These are phyloP conservation scores for Pogonomyrmex californicus DNA, from an alignment of 1,140 invertebrate genomes.

Conservation along the genomic window DNA sequence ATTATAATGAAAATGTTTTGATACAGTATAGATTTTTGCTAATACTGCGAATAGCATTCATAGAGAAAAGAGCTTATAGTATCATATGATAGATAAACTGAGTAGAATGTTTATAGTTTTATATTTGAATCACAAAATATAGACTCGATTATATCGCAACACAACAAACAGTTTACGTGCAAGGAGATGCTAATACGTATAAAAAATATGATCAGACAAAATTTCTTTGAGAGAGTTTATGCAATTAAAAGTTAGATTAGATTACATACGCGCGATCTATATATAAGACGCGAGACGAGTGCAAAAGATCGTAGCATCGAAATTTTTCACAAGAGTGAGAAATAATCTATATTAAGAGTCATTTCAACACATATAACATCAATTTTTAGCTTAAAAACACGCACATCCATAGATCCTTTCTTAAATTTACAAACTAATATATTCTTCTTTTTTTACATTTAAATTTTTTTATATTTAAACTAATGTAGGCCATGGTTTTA, in stretches of 20 bases:
- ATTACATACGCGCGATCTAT: not conserved
- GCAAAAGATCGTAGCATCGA: slow-evolving; percentile 31
- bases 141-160: not conserved
- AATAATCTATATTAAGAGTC: slow-evolving; percentile 48
- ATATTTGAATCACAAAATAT: not conserved
- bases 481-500: slow-evolving; percentile 81
- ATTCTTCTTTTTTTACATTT: slow-evolving; percentile 73
- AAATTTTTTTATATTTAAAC: slow-evolving; percentile 77
- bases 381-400: slow-evolving; percentile 57
- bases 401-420: slow-evolving; percentile 40
- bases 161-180: slow-evolving; percentile 5
- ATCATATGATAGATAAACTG: not conserved
- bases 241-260: slow-evolving; percentile 26
- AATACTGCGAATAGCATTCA: not conserved
- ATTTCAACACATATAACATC: slow-evolving; percentile 63
- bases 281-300: slow-evolving; percentile 22
- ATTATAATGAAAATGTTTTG: slow-evolving; percentile 6
- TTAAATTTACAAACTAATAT: slow-evolving; percentile 66
- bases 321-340: slow-evolving; percentile 49
- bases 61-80: slow-evolving; percentile 13
- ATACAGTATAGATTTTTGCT: slow-evolving; percentile 3
- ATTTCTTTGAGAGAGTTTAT: not conserved
- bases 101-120: slow-evolving; percentile 16
- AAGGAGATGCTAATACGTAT: not conserved
- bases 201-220: not conserved